Conservation (phyloP, 2,797 vertebrate genomes). For the Phoeniculus purpureus region DNA sequence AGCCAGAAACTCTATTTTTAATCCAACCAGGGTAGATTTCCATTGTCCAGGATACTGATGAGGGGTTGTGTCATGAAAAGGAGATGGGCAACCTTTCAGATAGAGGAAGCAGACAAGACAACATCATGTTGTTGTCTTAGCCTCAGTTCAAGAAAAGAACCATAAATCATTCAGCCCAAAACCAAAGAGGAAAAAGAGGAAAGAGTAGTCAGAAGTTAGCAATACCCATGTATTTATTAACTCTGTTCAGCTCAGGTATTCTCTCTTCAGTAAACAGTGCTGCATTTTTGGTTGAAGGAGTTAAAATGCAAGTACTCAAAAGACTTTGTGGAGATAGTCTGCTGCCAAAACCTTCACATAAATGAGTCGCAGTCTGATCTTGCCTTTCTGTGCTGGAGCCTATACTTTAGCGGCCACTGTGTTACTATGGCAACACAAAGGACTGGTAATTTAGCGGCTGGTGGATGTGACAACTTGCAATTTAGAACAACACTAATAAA, state of each 20-base stretch:
- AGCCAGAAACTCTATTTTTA: not conserved
- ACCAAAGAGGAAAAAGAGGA: not conserved
- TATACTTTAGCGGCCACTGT: conserved; percentile 54
- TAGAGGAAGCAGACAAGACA: not conserved
- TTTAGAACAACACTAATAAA: conserved; percentile 51
- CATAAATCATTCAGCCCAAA: not conserved
- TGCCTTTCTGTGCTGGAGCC: conserved; percentile 9
- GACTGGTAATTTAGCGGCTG: conserved; percentile 37
- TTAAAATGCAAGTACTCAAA: conserved; percentile 56
- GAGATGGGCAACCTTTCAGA: not conserved
- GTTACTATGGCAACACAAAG: conserved; percentile 63
- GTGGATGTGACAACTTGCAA: conserved; percentile 46
- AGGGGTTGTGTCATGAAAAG: not conserved
- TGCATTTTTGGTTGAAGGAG: not conserved
- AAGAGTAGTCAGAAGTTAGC: not conserved
- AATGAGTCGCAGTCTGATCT: conserved; percentile 32
- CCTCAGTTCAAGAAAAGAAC: not conserved
- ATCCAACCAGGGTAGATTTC: not conserved
- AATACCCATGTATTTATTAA: not conserved
- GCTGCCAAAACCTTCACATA: conserved; percentile 60
- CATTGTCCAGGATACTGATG: not conserved
- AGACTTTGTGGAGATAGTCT: not conserved
- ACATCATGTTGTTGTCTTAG: accelerated
- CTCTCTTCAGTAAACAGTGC: not conserved
- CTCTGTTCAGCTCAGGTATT: not conserved